Percentiles rank a stretch among this genome's conserved stretches.
Evolutionary conservation across 2,797 vertebrate genomes (phyloP).

Genomic region (Sebastes hubbsi): DNA sequence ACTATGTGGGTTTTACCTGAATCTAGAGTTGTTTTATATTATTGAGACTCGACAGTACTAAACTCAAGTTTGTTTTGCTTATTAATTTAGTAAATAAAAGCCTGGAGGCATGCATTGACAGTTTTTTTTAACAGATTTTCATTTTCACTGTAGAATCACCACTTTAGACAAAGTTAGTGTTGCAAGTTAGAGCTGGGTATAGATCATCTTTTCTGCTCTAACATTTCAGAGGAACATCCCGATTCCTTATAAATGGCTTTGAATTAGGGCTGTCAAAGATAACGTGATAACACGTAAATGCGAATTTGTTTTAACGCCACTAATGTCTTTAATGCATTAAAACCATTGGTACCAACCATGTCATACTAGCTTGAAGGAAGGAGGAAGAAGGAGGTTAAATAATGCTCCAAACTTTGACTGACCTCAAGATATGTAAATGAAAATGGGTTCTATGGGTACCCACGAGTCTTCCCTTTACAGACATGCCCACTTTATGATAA

Average conservation of each 20-base stretch:
- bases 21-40: neutral
- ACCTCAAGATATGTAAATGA: too few species aligned
- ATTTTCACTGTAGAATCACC: conserved; percentile 3
- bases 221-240: neutral
- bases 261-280: neutral
- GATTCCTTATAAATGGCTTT: neutral
- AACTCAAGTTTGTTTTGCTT: too few species aligned
- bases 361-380: too few species aligned
- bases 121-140: neutral
- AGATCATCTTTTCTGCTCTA: neutral
- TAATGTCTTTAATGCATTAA: too few species aligned
- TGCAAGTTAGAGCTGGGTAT: neutral
- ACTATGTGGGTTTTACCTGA: neutral
- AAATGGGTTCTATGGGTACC: too few species aligned
- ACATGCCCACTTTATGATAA: too few species aligned
- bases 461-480: too few species aligned
- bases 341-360: too few species aligned
- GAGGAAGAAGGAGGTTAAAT: too few species aligned
- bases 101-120: neutral
- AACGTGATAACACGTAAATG: too few species aligned
- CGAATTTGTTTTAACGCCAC: too few species aligned
- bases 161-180: conserved; percentile 7
- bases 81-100: neutral
- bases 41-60: neutral
- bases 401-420: too few species aligned